phyloP scores from a whole-genome alignment of 2,797 vertebrate species.

The Oryzias dopingdopingensis region DNA sequence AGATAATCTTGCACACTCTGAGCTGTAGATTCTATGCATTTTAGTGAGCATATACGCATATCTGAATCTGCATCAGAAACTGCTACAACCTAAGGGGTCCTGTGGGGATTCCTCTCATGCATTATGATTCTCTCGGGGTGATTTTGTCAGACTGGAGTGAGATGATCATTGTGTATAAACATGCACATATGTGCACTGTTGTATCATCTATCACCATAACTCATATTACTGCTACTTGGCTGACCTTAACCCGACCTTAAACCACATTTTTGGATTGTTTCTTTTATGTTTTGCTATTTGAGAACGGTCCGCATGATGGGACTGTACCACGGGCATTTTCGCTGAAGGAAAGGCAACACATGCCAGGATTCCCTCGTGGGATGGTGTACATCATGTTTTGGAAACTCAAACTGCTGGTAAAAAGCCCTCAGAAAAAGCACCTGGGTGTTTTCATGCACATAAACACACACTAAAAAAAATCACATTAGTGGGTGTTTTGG shows the following conservation, averaged over 20 bases:
- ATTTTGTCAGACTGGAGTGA: conserved; percentile 16
- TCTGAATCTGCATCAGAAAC: neutral
- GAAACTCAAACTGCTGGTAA: conserved; percentile 66
- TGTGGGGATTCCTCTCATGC: conserved; percentile 2
- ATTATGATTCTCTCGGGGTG: conserved; percentile 21
- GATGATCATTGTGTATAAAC: conserved; percentile 13
- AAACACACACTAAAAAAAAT: conserved; percentile 24
- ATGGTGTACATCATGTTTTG: conserved; percentile 66
- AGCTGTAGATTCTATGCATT: too few relatives aligned
- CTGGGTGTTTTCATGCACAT: conserved; percentile 53
- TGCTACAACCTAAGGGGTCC: conserved; percentile 8
- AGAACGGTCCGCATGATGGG: neutral
- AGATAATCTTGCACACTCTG: too few relatives aligned
- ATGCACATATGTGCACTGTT: conserved; percentile 20
- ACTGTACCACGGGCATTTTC: neutral
- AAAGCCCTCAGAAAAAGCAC: conserved; percentile 63
- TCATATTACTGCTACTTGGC: neutral
- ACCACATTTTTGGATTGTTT: neutral
- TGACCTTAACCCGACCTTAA: neutral
- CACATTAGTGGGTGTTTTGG: conserved; percentile 30
- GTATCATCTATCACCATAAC: neutral
- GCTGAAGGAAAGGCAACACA: conserved; percentile 23
- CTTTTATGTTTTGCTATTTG: neutral
- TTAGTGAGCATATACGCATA: too few relatives aligned
- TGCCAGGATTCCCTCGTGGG: conserved; percentile 39